phyloP scores from a whole-genome alignment of 2,888 invertebrate genomes.

The Parelbella ahira region DNA sequence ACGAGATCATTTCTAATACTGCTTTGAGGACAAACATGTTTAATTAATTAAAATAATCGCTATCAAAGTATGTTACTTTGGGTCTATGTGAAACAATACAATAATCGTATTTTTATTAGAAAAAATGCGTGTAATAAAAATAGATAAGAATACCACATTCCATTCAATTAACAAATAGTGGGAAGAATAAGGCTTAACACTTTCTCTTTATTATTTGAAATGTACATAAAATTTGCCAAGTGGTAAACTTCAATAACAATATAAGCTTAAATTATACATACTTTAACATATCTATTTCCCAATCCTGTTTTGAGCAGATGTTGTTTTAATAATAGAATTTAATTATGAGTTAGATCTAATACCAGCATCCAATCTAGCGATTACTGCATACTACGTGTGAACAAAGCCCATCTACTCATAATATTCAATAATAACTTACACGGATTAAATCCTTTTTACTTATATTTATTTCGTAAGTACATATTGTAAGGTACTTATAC shows the following conservation, averaged over 20 bases:
- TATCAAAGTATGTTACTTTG: too few relatives aligned
- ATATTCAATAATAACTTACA: background rate
- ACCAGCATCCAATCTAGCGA: too few relatives aligned
- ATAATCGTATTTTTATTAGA: background rate
- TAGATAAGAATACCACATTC: slow-evolving; percentile 14
- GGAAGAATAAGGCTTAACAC: slow-evolving; percentile 18
- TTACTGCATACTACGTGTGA: slow-evolving; percentile 4
- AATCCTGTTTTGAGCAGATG: too few relatives aligned
- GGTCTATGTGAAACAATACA: too few relatives aligned
- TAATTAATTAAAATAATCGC: too few relatives aligned
- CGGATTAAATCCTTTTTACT: slow-evolving; percentile 10
- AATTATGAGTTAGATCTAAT: too few relatives aligned
- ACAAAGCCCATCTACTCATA: slow-evolving; percentile 10
- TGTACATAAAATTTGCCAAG: slow-evolving; percentile 14
- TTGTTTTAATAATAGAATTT: too few relatives aligned
- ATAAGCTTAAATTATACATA: too few relatives aligned
- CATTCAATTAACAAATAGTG: slow-evolving; percentile 13
- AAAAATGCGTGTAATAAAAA: slow-evolving; percentile 10
- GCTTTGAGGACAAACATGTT: too few relatives aligned
- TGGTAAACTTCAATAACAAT: slow-evolving; percentile 23
- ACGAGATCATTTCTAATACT: slow-evolving; percentile 10
- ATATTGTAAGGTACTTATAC: too few relatives aligned
- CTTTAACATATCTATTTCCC: too few relatives aligned
- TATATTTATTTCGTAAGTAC: background rate
- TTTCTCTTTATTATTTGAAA: slow-evolving; percentile 8